phyloP scores from a whole-genome alignment of 1,140 invertebrate genomes.

The Tetramorium simillimum region DNA sequence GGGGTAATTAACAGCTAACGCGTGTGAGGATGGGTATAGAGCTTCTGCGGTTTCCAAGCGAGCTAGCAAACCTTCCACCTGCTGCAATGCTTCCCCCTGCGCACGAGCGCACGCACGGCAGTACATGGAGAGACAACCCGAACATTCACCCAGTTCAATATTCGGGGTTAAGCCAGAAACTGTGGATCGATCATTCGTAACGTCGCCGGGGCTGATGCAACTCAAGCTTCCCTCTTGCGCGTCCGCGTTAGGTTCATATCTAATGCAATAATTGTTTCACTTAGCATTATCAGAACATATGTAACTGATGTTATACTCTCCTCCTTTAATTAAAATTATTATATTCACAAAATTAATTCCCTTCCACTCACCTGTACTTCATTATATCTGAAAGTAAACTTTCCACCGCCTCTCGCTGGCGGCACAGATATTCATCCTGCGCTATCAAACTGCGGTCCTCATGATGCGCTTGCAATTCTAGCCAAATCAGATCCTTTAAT shows the following conservation, averaged over 20 bases:
- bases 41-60: constrained; percentile 92
- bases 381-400: constrained; percentile 91
- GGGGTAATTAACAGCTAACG: constrained; percentile 91
- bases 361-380: constrained; percentile 87
- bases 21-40: constrained; percentile 93
- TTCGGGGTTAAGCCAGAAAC: constrained; percentile 72
- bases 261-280: constrained; percentile 41
- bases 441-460: constrained; percentile 90
- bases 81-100: constrained; percentile 90
- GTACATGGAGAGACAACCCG: constrained; percentile 90
- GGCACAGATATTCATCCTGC: constrained; percentile 92
- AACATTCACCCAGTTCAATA: constrained; percentile 76
- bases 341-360: not conserved
- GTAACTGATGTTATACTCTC: not conserved
- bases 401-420: constrained; percentile 90
- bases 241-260: constrained; percentile 73
- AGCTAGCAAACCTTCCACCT: constrained; percentile 90
- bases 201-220: constrained; percentile 61
- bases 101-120: constrained; percentile 89
- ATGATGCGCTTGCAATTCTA: constrained; percentile 94
- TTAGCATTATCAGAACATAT: not conserved
- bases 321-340: not conserved
- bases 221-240: constrained; percentile 35
- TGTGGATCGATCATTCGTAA: constrained; percentile 46
- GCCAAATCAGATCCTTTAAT: constrained; percentile 95